Evolutionary conservation across 2,113 vertebrate genomes (phyloP).

Genomic region (Cichladusa arquata): DNA sequence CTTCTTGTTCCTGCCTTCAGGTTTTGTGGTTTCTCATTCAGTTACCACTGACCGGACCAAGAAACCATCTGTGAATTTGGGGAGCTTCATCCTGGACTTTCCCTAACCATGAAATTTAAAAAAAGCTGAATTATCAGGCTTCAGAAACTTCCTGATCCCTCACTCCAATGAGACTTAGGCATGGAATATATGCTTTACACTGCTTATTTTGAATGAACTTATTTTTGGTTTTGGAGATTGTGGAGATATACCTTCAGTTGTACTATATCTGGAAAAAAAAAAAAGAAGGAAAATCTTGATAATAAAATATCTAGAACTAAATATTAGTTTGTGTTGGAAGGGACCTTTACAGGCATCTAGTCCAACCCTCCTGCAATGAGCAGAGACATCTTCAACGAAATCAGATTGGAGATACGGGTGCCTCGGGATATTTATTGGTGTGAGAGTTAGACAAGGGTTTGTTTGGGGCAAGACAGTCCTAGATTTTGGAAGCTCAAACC

Average conservation of each 20-base stretch:
- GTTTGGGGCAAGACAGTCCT: neutral
- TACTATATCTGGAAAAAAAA: neutral
- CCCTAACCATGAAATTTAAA: neutral
- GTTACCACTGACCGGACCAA: neutral
- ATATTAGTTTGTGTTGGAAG: neutral
- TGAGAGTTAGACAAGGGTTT: neutral
- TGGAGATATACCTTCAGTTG: neutral
- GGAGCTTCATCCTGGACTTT: neutral
- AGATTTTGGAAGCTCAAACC: neutral
- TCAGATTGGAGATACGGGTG: neutral
- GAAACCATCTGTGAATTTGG: neutral
- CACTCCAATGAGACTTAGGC: neutral
- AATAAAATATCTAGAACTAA: neutral
- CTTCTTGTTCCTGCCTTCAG: neutral
- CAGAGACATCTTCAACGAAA: neutral
- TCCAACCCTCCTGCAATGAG: neutral
- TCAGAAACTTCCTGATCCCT: neutral
- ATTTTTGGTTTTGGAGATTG: neutral
- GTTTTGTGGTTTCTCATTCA: neutral
- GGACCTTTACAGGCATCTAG: neutral
- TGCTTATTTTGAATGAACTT: neutral
- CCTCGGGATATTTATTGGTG: neutral
- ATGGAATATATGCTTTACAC: neutral
- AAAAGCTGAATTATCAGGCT: neutral
- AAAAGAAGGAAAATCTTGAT: neutral